phyloP scores from a whole-genome alignment of 2,113 vertebrate genomes.

The Dasyprocta punctata region DNA sequence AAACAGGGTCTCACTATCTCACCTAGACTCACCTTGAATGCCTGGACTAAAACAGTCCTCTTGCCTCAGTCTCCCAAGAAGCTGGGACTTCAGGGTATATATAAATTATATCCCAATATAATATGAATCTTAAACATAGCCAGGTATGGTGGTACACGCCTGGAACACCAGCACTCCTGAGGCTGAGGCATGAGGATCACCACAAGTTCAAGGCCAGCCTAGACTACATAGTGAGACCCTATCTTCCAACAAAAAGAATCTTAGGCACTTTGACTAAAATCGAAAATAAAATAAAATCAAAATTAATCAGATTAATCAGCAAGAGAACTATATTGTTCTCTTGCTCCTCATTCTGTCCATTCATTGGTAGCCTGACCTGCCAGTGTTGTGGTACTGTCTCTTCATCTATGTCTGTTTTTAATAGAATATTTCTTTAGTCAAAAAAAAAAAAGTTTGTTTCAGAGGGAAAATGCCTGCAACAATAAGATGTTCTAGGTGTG shows the following conservation, averaged over 20 bases:
- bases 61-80: neutral
- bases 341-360: neutral
- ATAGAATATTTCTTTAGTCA: neutral
- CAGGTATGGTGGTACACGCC: neutral
- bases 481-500: slow-evolving; percentile 12
- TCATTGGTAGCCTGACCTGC: neutral
- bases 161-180: neutral
- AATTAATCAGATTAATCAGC: neutral
- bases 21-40: neutral
- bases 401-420: neutral
- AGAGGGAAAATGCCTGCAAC: neutral
- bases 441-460: neutral
- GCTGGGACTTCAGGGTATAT: neutral
- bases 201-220: neutral
- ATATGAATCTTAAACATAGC: slow-evolving; percentile 4
- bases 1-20: neutral
- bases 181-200: neutral
- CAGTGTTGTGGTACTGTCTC: neutral
- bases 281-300: neutral
- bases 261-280: neutral
- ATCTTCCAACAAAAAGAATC: neutral
- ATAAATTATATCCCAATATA: slow-evolving; percentile 46
- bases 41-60: neutral
- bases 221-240: neutral
- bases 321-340: slow-evolving; percentile 35